Evolutionary conservation across 2,113 vertebrate species (phyloP), one percentile per base, ranked within the genome.

Genomic region (Corynorhinus townsendii): DNA sequence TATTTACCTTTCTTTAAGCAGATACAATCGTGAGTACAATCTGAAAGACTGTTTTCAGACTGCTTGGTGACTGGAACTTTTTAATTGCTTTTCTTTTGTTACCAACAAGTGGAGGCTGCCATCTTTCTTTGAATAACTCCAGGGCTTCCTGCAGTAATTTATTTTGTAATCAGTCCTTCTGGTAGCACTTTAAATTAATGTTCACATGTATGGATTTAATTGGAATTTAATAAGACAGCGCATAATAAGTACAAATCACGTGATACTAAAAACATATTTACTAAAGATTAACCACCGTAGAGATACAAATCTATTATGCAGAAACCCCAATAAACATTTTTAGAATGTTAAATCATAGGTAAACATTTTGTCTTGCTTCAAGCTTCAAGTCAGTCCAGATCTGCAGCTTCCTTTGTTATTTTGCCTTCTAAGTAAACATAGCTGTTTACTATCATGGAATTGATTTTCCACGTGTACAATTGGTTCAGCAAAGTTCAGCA

Each of bases 191-290:
- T 96, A 96, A 96, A 90, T 97, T 83, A 97, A 91, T 72, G 72
- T 84, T 89, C 71, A 40, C 72, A 92, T 86, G 84, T 96, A 95
- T 89, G 86, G 90, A 94, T 96, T 97, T 96, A 97, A 96, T 89
- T 97, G 90, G 45, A 86, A 92, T 94, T 97, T 97, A 96, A 96
- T 93, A 96, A 91, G 97, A 96, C 80, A 92, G 64, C 40, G 4
- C 49, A 66, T 83, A 82, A 56, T 88, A 95, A 96, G 68, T 96
- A 97, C 95, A 96, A 96, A 22, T 66, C 95, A 91, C 30, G 43
- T 93, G 86, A 94, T 87, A 62, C 52, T 64, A 96, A 97, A 93
- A 95, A 92, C 88, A 84, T 97, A 95, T 97, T 96, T 96, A 88
- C 82, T 92, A 52, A 97, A 94, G 95, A 96, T 96, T 97, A 96